Conservation (phyloP, 2,113 vertebrate genomes). For the Bujurquina vittata region DNA sequence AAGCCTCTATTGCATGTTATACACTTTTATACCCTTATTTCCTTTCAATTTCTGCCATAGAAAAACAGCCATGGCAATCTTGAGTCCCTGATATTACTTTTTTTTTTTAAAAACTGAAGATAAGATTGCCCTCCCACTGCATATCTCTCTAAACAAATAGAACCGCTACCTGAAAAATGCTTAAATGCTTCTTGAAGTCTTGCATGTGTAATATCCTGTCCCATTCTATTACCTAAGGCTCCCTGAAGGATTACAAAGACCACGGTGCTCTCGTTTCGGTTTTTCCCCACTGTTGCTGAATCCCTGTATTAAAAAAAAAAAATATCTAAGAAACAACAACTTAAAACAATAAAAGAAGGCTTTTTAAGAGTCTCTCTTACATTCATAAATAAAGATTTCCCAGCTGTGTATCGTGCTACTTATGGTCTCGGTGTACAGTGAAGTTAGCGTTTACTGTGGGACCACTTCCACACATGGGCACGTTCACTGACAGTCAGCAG, state of each 20-base stretch:
- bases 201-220: slow-evolving; percentile 9
- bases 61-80: background rate
- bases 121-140: background rate
- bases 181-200: background rate
- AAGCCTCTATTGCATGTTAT: background rate
- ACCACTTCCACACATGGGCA: background rate
- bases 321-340: background rate
- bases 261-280: background rate
- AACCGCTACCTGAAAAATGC: background rate
- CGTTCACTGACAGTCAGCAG: background rate
- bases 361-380: background rate
- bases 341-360: background rate
- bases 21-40: slow-evolving; percentile 20
- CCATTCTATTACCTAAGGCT: background rate
- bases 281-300: background rate
- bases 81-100: background rate
- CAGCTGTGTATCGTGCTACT: background rate
- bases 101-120: background rate
- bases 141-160: background rate
- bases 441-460: too few species aligned
- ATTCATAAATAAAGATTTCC: background rate
- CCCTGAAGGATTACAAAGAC: background rate
- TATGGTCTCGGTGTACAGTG: background rate
- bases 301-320: background rate
- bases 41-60: background rate